These are phyloP conservation scores for Loris lydekkerianus DNA, from an alignment of 2,797 vertebrate species.

Conservation along the genomic window DNA sequence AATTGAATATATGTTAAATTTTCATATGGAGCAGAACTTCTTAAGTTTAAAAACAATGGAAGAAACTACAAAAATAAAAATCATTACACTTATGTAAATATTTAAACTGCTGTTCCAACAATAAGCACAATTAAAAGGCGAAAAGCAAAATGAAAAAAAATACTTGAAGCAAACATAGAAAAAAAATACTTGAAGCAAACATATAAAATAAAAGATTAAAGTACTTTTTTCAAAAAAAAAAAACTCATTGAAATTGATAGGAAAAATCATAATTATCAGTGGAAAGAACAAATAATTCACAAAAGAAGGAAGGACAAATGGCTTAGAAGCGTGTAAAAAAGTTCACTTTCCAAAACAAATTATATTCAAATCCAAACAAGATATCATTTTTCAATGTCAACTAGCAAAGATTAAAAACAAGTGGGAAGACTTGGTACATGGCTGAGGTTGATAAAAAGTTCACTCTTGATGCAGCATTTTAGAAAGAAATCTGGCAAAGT, in stretches of 20 bases:
- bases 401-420: slow-evolving; percentile 32
- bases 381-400: background rate
- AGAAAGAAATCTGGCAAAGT: slow-evolving; percentile 30
- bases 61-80: slow-evolving; percentile 58
- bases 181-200: slow-evolving; percentile 46
- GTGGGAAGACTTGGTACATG: background rate
- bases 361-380: slow-evolving; percentile 50
- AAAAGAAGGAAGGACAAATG: slow-evolving; percentile 49
- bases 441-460: background rate
- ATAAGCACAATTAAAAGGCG: slow-evolving; percentile 32
- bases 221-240: background rate
- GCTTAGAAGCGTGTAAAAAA: slow-evolving; percentile 9
- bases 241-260: background rate
- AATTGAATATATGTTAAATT: slow-evolving; percentile 30
- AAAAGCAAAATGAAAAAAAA: slow-evolving; percentile 54
- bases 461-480: background rate
- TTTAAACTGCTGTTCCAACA: slow-evolving; percentile 21
- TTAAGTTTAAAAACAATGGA: slow-evolving; percentile 37
- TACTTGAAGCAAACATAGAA: background rate
- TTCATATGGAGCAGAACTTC: slow-evolving; percentile 8
- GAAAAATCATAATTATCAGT: slow-evolving; percentile 18
- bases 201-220: slow-evolving; percentile 12
- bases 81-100: background rate
- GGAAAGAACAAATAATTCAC: slow-evolving; percentile 53
- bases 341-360: background rate